These are phyloP conservation scores for Synanthedon formicaeformis DNA, from an alignment of 2,888 invertebrate species.

Conservation along the genomic window DNA sequence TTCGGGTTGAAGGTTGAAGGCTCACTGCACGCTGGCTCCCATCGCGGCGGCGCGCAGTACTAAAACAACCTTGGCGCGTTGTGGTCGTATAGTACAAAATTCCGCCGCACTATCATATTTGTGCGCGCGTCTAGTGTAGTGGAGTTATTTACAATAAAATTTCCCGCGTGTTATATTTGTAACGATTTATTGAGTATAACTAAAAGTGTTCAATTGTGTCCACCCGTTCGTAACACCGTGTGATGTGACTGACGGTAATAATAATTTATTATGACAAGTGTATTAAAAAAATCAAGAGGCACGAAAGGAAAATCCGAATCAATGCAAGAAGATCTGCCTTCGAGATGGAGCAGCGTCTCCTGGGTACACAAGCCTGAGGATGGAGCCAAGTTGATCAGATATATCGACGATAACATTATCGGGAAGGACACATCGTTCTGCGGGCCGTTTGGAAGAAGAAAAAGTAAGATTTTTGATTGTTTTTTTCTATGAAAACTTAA, in stretches of 20 bases:
- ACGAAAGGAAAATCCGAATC: constrained; percentile 65
- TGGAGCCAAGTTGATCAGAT: constrained; percentile 77
- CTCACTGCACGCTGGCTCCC: too few species aligned
- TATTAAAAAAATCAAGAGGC: constrained; percentile 61
- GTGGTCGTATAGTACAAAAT: too few species aligned
- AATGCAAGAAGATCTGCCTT: constrained; percentile 63
- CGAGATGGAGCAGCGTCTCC: constrained; percentile 46
- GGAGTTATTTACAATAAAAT: too few species aligned
- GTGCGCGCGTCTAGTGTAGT: constrained; percentile 9
- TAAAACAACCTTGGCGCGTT: too few species aligned
- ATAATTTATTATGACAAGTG: constrained; percentile 50
- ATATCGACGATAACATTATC: constrained; percentile 84
- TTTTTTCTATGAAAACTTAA: constrained; percentile 4
- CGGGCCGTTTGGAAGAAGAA: constrained; percentile 85
- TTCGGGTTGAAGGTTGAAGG: too few species aligned
- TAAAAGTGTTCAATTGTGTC: neutral
- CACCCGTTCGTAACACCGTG: constrained; percentile 19
- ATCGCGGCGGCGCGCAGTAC: too few species aligned
- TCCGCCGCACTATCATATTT: neutral
- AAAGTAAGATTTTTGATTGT: constrained; percentile 68
- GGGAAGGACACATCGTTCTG: constrained; percentile 84
- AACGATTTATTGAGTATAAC: too few species aligned
- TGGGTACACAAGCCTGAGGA: constrained; percentile 73
- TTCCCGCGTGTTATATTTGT: too few species aligned
- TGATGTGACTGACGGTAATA: constrained; percentile 46